These are phyloP conservation scores for Hyperoplus immaculatus DNA, from an alignment of 2,797 vertebrate species.

Conservation along the genomic window DNA sequence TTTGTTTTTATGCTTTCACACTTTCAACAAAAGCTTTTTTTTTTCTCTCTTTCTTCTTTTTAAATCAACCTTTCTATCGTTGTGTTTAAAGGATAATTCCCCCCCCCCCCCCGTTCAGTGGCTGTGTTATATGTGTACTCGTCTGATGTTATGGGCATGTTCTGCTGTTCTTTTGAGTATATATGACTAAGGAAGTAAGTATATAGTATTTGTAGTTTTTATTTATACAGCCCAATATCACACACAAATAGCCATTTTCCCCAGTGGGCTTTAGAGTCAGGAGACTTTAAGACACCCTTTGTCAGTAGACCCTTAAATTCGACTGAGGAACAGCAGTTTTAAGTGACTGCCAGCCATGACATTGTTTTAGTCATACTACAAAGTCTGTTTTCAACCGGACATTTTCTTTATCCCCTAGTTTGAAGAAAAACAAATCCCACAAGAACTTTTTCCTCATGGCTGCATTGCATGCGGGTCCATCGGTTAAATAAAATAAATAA, in stretches of 20 bases:
- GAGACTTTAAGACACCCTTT: no score
- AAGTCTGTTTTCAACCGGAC: not conserved
- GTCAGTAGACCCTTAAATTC: no score
- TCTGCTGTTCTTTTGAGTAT: conserved; percentile 14
- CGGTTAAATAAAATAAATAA: not conserved
- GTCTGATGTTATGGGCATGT: conserved; percentile 16
- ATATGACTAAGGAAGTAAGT: no score
- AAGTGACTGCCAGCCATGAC: not conserved
- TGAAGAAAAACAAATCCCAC: no score
- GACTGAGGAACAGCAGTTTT: no score
- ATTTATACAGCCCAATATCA: not conserved
- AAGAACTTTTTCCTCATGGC: not conserved
- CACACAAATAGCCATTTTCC: no score
- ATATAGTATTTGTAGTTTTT: not conserved
- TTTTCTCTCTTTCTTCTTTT: not conserved
- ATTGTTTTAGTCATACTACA: not conserved
- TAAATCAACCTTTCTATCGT: not conserved
- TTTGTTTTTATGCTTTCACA: conserved; percentile 27
- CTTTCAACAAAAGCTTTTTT: conserved; percentile 28
- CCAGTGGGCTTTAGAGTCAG: not conserved
- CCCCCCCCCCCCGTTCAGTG: not conserved
- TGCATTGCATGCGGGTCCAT: not conserved
- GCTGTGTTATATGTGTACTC: not conserved
- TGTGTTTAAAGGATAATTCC: conserved; percentile 18
- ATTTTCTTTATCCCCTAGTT: no score